Base-by-base conservation (phyloP, 2,888 invertebrate genomes). In the Theristus sp. region DNA sequence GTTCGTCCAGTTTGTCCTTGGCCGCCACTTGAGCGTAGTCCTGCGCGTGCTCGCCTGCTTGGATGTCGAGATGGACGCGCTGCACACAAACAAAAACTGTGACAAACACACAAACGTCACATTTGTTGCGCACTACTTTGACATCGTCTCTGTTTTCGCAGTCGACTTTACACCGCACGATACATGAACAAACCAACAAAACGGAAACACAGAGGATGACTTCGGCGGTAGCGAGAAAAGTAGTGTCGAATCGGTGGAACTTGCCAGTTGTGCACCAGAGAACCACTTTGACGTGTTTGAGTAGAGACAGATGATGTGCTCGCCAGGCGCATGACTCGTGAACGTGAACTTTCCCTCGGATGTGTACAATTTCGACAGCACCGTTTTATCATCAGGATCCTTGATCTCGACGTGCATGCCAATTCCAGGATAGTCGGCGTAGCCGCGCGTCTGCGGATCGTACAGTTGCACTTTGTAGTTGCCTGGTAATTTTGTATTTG, bases 201-300 rank as follows among this genome's bases (percentile, higher is more conserved):
- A n/a, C n/a, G n/a, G n/a, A n/a, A n/a, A n/a, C n/a, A n/a, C n/a
- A n/a, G n/a, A n/a, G n/a, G n/a, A n/a, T n/a, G n/a, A n/a, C n/a
- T n/a, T n/a, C n/a, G n/a, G n/a, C n/a, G n/a, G n/a, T n/a, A n/a
- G n/a, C n/a, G n/a, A n/a, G n/a, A n/a, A n/a, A n/a, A n/a, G n/a
- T n/a, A n/a, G n/a, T n/a, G n/a, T n/a, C n/a, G n/a, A n/a, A n/a
- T n/a, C n/a, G n/a, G n/a, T n/a, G n/a, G 31, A 24, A 57, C 85
- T 81, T 73, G 83, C 83, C 79, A 98, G 77, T 74, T 96, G 94
- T 29, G 91, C 89, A 59, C 96, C 94, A 74, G 89, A 89, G 75
- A 98, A 96, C 96, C 96, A 96, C 54, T 90, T 86, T 6, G 89
- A 86, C 68, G 91, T 93, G 75, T 98, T 99, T 0, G 96, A 94